These are phyloP conservation scores for Sepiola atlantica DNA, from an alignment of 2,888 invertebrate genomes.

Conservation along the genomic window DNA sequence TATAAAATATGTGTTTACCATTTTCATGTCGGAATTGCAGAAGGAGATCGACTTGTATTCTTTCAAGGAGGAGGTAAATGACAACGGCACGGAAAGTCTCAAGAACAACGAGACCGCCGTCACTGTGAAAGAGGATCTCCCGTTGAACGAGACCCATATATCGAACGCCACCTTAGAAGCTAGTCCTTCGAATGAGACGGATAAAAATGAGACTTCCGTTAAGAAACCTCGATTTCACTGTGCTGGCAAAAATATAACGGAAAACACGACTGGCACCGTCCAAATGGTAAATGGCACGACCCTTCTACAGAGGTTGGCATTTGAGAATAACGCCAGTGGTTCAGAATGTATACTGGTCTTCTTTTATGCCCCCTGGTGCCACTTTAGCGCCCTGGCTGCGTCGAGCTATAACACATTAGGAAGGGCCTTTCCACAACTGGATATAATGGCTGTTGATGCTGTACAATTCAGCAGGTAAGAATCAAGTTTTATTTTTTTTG, in stretches of 20 bases:
- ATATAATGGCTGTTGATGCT: slow-evolving; percentile 91
- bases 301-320: slow-evolving; percentile 80
- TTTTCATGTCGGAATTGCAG: not conserved
- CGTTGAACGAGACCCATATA: not conserved
- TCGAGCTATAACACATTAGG: slow-evolving; percentile 93
- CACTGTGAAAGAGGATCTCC: not conserved
- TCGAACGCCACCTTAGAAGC: not conserved
- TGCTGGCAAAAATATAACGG: slow-evolving; percentile 63
- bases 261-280: slow-evolving; percentile 62
- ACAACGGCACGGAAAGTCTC: not conserved
- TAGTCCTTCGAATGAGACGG: not conserved
- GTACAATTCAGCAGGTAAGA: slow-evolving; percentile 81
- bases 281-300: slow-evolving; percentile 84
- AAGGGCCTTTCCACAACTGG: slow-evolving; percentile 88
- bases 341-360: slow-evolving; percentile 81
- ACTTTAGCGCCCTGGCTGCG: slow-evolving; percentile 91
- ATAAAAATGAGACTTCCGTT: slow-evolving; percentile 57
- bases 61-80: not conserved
- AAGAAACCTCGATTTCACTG: slow-evolving; percentile 69
- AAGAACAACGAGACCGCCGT: not conserved
- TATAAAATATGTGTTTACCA: not conserved
- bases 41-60: slow-evolving; percentile 35
- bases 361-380: slow-evolving; percentile 92
- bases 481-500: not conserved
- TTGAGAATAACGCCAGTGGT: slow-evolving; percentile 78